Percentiles rank a stretch among this genome's conserved stretches.
These are phyloP conservation scores for Dendrocincla fuliginosa DNA, from an alignment of 2,797 vertebrate genomes.

Conservation along the genomic window DNA sequence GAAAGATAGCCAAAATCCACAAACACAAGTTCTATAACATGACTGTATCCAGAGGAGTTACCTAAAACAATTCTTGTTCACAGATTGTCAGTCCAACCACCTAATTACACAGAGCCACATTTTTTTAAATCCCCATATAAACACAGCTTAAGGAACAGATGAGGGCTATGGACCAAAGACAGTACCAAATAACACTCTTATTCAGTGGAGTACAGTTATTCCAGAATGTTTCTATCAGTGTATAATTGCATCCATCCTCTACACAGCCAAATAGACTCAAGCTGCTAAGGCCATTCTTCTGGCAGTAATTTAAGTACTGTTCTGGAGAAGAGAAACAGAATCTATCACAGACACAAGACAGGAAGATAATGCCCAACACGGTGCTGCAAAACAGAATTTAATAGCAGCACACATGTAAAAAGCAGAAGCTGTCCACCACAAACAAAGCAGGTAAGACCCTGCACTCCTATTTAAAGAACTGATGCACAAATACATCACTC, in stretches of 20 bases:
- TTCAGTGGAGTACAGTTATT: not conserved
- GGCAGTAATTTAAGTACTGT: not conserved
- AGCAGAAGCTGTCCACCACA: not conserved
- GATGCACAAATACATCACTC: not conserved
- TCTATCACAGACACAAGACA: not conserved
- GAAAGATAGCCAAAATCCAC: not conserved
- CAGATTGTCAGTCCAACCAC: not conserved
- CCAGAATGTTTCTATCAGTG: not conserved
- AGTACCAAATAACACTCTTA: not conserved
- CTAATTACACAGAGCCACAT: accelerated
- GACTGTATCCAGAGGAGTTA: not conserved
- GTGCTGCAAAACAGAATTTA: not conserved
- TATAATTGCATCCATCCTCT: not conserved
- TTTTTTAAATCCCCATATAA: not conserved
- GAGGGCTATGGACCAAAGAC: not conserved
- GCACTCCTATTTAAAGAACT: not conserved
- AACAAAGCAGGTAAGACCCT: not conserved
- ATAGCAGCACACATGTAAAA: not conserved
- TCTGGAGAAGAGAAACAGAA: not conserved
- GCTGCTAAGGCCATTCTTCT: not conserved
- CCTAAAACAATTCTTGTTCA: not conserved
- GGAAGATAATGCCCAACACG: not conserved
- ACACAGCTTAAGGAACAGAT: not conserved
- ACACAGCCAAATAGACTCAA: not conserved
- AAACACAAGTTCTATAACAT: not conserved